Base-by-base conservation (phyloP, 2,888 invertebrate genomes). In the Polydrusus pterygomalis region DNA sequence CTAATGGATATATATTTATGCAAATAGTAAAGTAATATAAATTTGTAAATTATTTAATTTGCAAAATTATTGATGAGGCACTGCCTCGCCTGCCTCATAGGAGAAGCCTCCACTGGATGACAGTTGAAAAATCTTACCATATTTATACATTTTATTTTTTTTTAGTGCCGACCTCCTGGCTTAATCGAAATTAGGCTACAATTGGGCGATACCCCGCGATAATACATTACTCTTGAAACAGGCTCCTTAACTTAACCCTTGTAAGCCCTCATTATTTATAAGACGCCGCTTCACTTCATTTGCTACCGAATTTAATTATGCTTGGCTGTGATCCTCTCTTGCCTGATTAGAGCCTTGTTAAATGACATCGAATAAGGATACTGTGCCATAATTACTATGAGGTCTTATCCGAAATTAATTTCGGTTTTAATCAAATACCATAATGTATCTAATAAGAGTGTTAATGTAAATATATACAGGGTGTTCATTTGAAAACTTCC, bases 231-330 rank as follows among this genome's bases (percentile, higher is more conserved):
- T 38, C 58, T 11, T 60, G 9, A 60, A 60, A n/a, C n/a, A n/a
- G 38, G 38, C 15, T 60, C 17, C 15, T 60, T 60, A 60, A 60
- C 15, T 60, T 60, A 60, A 60, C 58, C 58, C 58, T 60, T 60
- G 58, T 60, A 60, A 60, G 34, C 58, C 58, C 58, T 60, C 58
- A 60, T 60, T 60, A 60, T 60, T 60, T 60, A 60, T 60, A 60
- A 60, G 58, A 60, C 18, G 38, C 58, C 17, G 58, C 58, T 60
- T 8, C 58, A 60, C 38, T 60, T 60, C 58, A 60, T 60, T 60
- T 60, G 58, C 58, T 60, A 38, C 58, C 58, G 38, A 60, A 60
- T 60, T 60, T 60, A 60, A 60, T 60, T 60, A 60, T 60, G 34
- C 58, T 15, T 38, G 38, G 30, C 38, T 60, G 58, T 60, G 58